Evolutionary conservation across 2,888 invertebrate genomes (phyloP).

Genomic region (Pocota personata): DNA sequence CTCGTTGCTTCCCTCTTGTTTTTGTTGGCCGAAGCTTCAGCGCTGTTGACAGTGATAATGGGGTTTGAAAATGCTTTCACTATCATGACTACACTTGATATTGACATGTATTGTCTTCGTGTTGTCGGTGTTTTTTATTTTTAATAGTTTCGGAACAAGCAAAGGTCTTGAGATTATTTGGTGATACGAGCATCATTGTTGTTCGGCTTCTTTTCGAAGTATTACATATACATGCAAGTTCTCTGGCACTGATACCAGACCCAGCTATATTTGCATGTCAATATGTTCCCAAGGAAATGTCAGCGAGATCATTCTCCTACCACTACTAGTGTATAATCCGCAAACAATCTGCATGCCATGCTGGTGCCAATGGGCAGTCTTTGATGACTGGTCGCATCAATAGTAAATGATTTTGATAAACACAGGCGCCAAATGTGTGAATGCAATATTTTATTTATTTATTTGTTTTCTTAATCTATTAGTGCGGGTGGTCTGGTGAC

Average conservation of each 20-base stretch:
- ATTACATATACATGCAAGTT: too few species aligned
- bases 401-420: background rate
- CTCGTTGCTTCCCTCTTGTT: background rate
- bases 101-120: slow-evolving; percentile 50
- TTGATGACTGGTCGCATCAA: background rate
- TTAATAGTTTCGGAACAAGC: slow-evolving; percentile 29
- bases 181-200: slow-evolving; percentile 48
- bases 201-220: background rate
- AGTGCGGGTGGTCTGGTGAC: slow-evolving; percentile 96
- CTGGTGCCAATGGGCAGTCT: slow-evolving; percentile 10
- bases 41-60: slow-evolving; percentile 38
- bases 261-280: slow-evolving; percentile 13
- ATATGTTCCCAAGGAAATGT: slow-evolving; percentile 6
- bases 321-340: background rate
- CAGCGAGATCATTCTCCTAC: slow-evolving; percentile 19
- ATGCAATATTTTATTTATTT: background rate
- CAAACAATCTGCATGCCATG: slow-evolving; percentile 30
- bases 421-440: background rate
- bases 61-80: slow-evolving; percentile 33
- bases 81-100: slow-evolving; percentile 35
- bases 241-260: slow-evolving; percentile 14
- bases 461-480: background rate
- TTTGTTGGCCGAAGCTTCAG: background rate
- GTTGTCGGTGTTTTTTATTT: slow-evolving; percentile 16
- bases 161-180: slow-evolving; percentile 55